These are phyloP conservation scores for Campylomormyrus tamandua DNA, from an alignment of 2,113 vertebrate genomes.

Conservation along the genomic window DNA sequence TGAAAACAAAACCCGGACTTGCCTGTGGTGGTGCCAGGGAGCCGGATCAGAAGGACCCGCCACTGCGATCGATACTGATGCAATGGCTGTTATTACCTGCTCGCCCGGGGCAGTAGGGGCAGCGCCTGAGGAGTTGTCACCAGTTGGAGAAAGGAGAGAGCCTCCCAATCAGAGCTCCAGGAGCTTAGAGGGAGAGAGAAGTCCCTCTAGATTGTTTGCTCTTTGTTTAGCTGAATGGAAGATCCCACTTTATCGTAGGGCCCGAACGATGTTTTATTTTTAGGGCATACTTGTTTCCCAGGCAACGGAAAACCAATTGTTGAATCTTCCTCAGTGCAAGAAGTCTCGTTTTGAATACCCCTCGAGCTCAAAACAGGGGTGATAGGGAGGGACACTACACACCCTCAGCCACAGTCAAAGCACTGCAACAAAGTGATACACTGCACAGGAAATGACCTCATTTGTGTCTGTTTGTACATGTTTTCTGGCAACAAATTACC, in stretches of 20 bases:
- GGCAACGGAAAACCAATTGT: conserved; percentile 29
- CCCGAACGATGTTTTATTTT: conserved; percentile 21
- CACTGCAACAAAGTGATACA: neutral
- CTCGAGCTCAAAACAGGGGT: neutral
- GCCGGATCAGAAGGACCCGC: neutral
- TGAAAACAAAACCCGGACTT: neutral
- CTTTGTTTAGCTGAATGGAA: conserved; percentile 6
- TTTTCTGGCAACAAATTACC: neutral
- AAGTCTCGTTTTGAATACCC: conserved; percentile 4
- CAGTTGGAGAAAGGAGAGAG: neutral
- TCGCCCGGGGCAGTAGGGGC: neutral
- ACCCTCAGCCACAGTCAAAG: neutral
- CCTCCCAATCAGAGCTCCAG: neutral
- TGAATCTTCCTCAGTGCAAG: neutral
- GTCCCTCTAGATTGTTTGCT: neutral
- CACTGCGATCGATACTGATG: neutral
- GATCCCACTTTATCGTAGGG: neutral
- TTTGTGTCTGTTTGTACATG: neutral
- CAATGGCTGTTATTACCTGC: neutral
- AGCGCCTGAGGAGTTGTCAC: neutral
- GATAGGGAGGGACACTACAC: neutral
- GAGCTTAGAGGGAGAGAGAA: neutral
- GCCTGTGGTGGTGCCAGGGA: neutral
- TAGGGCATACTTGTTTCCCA: conserved; percentile 36
- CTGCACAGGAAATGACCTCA: neutral